Percentiles rank a stretch among this genome's conserved stretches.
Conservation (phyloP, 2,797 vertebrate genomes). For the Argentina silus region DNA sequence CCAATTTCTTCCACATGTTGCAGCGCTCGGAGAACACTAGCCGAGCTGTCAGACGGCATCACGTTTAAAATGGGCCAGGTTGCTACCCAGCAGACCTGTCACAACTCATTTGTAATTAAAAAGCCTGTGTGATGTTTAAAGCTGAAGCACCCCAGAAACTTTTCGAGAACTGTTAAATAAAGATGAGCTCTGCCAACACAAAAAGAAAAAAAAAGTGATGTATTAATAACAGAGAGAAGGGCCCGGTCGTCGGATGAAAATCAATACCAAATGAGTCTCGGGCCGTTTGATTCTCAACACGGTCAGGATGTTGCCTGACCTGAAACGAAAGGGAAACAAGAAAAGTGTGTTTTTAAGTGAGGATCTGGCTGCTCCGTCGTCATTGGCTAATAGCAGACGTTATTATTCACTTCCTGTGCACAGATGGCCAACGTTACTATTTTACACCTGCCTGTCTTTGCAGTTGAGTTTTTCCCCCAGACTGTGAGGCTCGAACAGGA, state of each 20-base stretch:
- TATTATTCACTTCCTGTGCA: conserved; percentile 34
- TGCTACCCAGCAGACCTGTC: conserved; percentile 90
- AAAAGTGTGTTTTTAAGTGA: conserved; percentile 36
- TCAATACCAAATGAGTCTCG: conserved; percentile 74
- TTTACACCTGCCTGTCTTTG: conserved; percentile 15
- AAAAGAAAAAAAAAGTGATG: conserved; percentile 39
- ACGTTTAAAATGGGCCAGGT: conserved; percentile 86
- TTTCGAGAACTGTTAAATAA: conserved; percentile 84
- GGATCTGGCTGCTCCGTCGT: conserved; percentile 14
- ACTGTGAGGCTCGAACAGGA: neutral
- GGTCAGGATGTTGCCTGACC: conserved; percentile 42
- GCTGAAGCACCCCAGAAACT: conserved; percentile 82
- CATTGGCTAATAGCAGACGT: conserved; percentile 48
- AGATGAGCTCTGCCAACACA: conserved; percentile 74
- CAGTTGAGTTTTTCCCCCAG: neutral
- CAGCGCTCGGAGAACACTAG: conserved; percentile 84
- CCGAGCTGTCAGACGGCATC: conserved; percentile 89
- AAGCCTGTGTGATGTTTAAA: conserved; percentile 88
- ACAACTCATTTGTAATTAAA: conserved; percentile 95
- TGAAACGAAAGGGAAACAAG: conserved; percentile 29
- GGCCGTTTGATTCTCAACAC: conserved; percentile 47
- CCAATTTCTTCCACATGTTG: conserved; percentile 99
- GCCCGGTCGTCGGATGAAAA: conserved; percentile 61
- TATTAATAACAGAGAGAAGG: conserved; percentile 74
- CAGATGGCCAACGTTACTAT: conserved; percentile 5